Evolutionary conservation across 2,888 invertebrate species (phyloP).

Genomic region (Pedicia rivosa): DNA sequence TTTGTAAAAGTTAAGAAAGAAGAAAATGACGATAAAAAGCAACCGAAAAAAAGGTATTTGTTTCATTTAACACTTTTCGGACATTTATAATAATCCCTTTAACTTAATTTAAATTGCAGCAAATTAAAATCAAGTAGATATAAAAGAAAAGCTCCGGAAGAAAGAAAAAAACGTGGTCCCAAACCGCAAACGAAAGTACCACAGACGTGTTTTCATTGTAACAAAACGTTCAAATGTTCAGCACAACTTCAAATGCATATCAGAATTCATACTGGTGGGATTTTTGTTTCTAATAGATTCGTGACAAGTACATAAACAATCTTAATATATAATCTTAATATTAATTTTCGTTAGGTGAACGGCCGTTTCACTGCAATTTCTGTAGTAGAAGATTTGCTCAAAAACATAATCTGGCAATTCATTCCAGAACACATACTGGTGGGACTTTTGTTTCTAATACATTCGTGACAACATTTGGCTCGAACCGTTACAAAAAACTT

Average conservation of each 20-base stretch:
- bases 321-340: too few species aligned
- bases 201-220: conserved; percentile 40
- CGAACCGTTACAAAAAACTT: too few species aligned
- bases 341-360: too few species aligned
- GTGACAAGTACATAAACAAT: too few species aligned
- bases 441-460: too few species aligned
- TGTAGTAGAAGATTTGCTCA: conserved; percentile 42
- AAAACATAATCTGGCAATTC: conserved; percentile 43
- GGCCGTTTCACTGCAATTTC: conserved; percentile 38
- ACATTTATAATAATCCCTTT: conserved; percentile 28
- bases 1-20: conserved; percentile 6
- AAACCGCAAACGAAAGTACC: conserved; percentile 41
- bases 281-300: too few species aligned
- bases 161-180: conserved; percentile 41
- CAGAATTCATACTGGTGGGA: conserved; percentile 20
- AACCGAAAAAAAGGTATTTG: conserved; percentile 15
- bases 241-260: conserved; percentile 45
- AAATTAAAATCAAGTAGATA: conserved; percentile 30
- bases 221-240: conserved; percentile 42
- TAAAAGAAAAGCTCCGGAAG: conserved; percentile 38
- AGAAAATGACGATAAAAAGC: conserved; percentile 13
- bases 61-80: background rate
- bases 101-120: conserved; percentile 14
- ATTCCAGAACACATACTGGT: conserved; percentile 39
- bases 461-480: too few species aligned